phyloP scores from a whole-genome alignment of 2,797 vertebrate species.

The Octomys mimax region DNA sequence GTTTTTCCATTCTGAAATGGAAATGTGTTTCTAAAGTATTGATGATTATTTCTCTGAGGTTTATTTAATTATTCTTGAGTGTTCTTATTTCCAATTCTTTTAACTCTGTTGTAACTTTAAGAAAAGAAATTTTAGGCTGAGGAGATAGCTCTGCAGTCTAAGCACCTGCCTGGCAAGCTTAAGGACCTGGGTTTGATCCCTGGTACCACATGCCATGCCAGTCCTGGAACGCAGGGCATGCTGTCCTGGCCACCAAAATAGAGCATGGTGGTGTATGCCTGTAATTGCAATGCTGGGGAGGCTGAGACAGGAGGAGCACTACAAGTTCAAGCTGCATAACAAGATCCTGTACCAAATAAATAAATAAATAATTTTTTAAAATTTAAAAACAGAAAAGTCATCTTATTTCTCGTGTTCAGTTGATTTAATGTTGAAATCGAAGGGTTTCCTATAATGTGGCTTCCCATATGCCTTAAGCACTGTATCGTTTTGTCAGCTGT shows the following conservation, averaged over 20 bases:
- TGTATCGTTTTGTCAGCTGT: slow-evolving; percentile 4
- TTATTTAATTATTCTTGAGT: slow-evolving; percentile 20
- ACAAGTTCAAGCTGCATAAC: too few species aligned
- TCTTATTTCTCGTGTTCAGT: background rate
- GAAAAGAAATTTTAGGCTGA: background rate
- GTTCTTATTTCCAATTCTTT: background rate
- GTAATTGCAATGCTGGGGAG: too few species aligned
- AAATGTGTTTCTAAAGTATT: slow-evolving; percentile 48
- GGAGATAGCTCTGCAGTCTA: too few species aligned
- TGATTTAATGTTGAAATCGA: slow-evolving; percentile 8
- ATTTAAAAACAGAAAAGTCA: background rate
- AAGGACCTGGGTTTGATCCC: too few species aligned
- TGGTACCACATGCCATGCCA: too few species aligned
- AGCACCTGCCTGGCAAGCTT: too few species aligned
- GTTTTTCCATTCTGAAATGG: slow-evolving; percentile 31
- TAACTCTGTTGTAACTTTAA: background rate
- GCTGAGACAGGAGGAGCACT: too few species aligned
- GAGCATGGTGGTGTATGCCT: too few species aligned
- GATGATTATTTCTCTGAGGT: background rate
- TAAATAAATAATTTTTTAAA: too few species aligned
- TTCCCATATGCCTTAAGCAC: background rate
- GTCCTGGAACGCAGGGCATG: too few species aligned
- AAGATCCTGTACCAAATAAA: too few species aligned
- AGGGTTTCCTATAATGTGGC: background rate
- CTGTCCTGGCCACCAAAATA: too few species aligned